Base-by-base conservation (phyloP, 2,797 vertebrate genomes). In the Gymnodraco acuticeps region DNA sequence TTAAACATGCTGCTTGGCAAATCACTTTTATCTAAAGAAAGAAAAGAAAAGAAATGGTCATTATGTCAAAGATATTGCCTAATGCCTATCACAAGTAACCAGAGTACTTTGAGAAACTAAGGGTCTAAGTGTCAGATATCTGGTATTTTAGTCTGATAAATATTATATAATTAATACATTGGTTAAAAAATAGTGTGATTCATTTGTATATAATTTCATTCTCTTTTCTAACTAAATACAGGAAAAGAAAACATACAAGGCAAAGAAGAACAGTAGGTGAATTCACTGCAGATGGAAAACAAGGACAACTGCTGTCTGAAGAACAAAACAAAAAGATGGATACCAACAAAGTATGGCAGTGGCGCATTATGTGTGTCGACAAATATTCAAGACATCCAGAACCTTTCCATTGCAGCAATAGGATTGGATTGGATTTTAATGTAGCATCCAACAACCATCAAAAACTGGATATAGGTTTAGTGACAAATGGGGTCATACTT, bases 291-390 rank as follows among this genome's bases (percentile, higher is more conserved):
- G 27, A 27, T 27, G 27, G 27, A 27, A 27, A 27, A 27, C 27
- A 4, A 4, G 27, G 27, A 27, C 27, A 27, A 4, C 27, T 27
- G 27, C 4, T 27, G 27, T 27, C n/a, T 52, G 45, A 62, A 23
- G 46, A 19, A 70, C 11, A 54, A 67, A 14, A 5, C 1, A 64
- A 64, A 23, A 66, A 23, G 45, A 81, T 81, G 71, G 74, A 80
- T 20, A 3, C 64, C 14, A 75, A 41, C 45, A 68, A 33, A 15
- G 55, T 81, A 43, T 84, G 82, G 78, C 64, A 75, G 33, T 81
- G 78, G 78, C 82, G 75, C 45, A 59, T 75, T 45, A 62, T 31
- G 55, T 19, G 47, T 11, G 72, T 19, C 1, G 70, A 53, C 23
- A 68, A 58, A 42, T 61, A 65, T 20, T 78, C 51, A 11, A 64